Conservation (phyloP, 2,113 vertebrate genomes). For the Stegostoma tigrinum region DNA sequence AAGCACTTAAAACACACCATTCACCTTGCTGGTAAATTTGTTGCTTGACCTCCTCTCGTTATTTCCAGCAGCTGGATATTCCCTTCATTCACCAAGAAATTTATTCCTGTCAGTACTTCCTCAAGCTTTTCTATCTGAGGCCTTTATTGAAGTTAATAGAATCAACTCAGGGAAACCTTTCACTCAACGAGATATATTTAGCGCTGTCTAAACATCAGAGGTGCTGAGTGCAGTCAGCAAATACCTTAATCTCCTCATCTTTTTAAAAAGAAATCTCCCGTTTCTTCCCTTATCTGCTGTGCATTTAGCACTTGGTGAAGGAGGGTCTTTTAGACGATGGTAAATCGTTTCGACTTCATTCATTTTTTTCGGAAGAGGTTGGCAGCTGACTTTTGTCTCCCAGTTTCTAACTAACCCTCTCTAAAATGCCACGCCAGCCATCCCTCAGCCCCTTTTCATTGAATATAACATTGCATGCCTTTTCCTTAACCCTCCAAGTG, state of each 20-base stretch:
- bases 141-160: background rate
- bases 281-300: no score
- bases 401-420: background rate
- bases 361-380: background rate
- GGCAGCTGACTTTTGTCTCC: background rate
- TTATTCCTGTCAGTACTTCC: background rate
- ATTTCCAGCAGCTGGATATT: background rate
- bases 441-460: background rate
- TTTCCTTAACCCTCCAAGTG: no score
- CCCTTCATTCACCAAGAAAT: background rate
- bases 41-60: background rate
- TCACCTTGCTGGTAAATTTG: constrained; percentile 17
- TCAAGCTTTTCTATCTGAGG: background rate
- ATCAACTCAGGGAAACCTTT: background rate
- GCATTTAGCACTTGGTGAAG: background rate
- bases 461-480: no score
- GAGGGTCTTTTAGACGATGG: no score
- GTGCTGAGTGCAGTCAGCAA: background rate
- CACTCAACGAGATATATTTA: background rate
- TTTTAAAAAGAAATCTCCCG: no score
- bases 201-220: background rate
- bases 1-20: background rate
- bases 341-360: no score
- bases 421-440: background rate
- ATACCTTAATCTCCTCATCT: background rate